Base-by-base conservation (phyloP, 2,888 invertebrate species). In the Villa cingulata region DNA sequence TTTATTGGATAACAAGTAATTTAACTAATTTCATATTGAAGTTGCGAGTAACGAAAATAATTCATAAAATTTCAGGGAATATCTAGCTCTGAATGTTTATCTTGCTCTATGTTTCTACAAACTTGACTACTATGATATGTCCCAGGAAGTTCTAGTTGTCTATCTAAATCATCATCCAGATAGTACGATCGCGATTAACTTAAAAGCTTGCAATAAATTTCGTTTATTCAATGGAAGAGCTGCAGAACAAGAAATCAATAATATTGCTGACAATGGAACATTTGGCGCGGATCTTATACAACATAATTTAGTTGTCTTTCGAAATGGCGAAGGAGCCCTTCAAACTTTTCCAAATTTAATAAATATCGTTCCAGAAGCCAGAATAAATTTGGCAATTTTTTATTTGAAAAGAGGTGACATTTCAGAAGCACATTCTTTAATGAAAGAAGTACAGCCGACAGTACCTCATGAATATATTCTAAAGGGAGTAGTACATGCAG, bases 41-140 rank as follows among this genome's bases (percentile, higher is more conserved):
- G n/a, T n/a, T n/a, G n/a, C n/a, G n/a, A n/a, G n/a, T n/a, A n/a
- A n/a, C n/a, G n/a, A n/a, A n/a, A n/a, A n/a, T n/a, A 40, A 29
- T 12, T 37, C 20, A 27, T 18, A 23, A 12, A 14, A 43, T 72
- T 72, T 27, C 68, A 91, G 92, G 57, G 86, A 88, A 46, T 90
- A 82, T 67, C 73, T 95, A 63, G 97, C 97, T 1, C 70, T 98
- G 50, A 96, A 98, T 69, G 92, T 97, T 4, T 97, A 98, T 66
- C 86, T 97, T 48, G 97, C 96, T 0, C 71, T 97, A 16, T 98
- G 97, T 63, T 97, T 97, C 70, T 98, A 97, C 71, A 97, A 98
- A 67, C 72, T 97, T 59, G 97, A 97, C 70, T 97, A 95, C 66
- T 97, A 94, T 63, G 97, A 97, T 68, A 94, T 95, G 41, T 94